Conservation (phyloP, 2,797 vertebrate genomes). For the Notolabrus celidotus region DNA sequence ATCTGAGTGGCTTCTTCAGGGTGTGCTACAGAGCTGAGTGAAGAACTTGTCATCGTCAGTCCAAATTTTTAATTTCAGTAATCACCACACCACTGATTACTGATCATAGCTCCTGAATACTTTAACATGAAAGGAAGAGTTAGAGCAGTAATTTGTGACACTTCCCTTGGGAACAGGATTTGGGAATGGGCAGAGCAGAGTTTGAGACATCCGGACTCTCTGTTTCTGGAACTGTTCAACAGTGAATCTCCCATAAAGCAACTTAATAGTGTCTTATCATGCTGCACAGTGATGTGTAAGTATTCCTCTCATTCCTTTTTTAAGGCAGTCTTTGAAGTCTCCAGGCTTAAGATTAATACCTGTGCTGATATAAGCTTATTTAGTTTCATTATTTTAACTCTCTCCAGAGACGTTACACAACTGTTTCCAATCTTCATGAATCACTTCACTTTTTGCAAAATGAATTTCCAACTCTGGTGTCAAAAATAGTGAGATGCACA, state of each 20-base stretch:
- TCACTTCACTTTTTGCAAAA: not conserved
- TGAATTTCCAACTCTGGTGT: not conserved
- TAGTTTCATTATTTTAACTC: not conserved
- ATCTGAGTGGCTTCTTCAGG: not conserved
- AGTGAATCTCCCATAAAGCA: too few relatives aligned
- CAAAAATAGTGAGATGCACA: not conserved
- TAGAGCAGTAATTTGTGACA: not conserved
- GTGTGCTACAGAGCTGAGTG: not conserved
- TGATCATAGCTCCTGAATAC: not conserved
- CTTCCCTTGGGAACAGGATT: not conserved
- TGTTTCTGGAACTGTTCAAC: too few relatives aligned
- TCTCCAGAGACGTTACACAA: not conserved
- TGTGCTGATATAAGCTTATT: not conserved
- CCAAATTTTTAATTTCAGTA: not conserved
- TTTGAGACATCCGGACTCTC: constrained; percentile 4
- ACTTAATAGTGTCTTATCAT: too few relatives aligned
- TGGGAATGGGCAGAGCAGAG: constrained; percentile 6
- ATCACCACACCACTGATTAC: not conserved
- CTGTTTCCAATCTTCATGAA: not conserved
- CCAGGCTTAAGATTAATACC: not conserved
- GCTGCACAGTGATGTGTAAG: not conserved
- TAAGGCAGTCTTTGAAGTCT: not conserved
- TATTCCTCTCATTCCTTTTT: not conserved
- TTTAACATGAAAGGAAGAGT: not conserved
- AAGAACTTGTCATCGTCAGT: not conserved